Conservation (phyloP, 2,797 vertebrate species). For the Myotis vivesi region DNA sequence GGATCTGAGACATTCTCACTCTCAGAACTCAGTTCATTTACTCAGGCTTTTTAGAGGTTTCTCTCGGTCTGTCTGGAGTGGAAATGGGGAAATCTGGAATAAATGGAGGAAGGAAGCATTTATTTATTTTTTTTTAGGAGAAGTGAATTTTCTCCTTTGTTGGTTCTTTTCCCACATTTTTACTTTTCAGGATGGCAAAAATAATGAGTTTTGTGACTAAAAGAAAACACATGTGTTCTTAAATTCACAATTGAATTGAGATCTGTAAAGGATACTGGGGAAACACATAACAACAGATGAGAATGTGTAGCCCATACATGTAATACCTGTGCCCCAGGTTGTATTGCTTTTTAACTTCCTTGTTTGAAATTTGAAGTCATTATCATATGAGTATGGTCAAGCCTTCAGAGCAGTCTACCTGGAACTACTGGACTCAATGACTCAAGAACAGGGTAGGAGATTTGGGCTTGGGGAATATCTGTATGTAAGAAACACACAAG, state of each 20-base stretch:
- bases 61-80: background rate
- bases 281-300: background rate
- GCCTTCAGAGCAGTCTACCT: background rate
- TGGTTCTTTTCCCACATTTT: background rate
- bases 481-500: background rate
- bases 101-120: background rate
- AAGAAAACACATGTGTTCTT: background rate
- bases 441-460: background rate
- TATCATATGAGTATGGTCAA: background rate
- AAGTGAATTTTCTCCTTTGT: conserved; percentile 7
- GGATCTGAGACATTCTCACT: background rate
- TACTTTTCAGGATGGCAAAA: conserved; percentile 50
- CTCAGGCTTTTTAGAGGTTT: background rate
- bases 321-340: background rate
- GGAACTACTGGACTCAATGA: background rate
- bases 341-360: background rate
- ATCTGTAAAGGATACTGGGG: background rate
- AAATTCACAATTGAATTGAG: conserved; percentile 41
- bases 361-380: conserved; percentile 39
- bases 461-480: background rate
- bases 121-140: conserved; percentile 1
- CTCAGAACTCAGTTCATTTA: background rate
- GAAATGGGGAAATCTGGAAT: background rate
- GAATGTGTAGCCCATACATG: background rate
- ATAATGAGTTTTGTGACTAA: conserved; percentile 27